Conservation (phyloP, 2,888 invertebrate genomes). For the Cybosia mesomella region DNA sequence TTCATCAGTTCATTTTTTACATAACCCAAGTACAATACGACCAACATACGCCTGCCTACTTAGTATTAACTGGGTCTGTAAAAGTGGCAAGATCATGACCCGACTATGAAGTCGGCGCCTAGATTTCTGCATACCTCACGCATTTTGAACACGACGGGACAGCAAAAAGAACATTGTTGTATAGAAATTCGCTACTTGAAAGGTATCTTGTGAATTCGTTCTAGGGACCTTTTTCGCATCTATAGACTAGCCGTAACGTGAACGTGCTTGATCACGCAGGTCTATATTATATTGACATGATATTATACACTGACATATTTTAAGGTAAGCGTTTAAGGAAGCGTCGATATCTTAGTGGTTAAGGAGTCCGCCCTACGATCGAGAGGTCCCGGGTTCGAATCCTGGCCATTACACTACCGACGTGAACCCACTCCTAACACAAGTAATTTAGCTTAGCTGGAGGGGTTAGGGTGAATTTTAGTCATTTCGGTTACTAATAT, state of each 20-base stretch:
- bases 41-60: slow-evolving; percentile 19
- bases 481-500: too few relatives aligned
- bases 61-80: slow-evolving; percentile 39
- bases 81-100: slow-evolving; percentile 48
- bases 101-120: slow-evolving; percentile 44
- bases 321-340: too few relatives aligned
- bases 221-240: neutral
- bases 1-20: neutral
- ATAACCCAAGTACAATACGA: neutral
- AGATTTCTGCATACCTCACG: slow-evolving; percentile 41
- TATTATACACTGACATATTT: too few relatives aligned
- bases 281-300: too few relatives aligned
- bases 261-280: neutral
- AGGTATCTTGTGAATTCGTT: neutral
- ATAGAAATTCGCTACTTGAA: slow-evolving; percentile 5
- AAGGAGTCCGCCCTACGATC: too few relatives aligned
- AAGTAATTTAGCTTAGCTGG: too few relatives aligned
- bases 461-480: too few relatives aligned
- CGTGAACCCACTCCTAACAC: too few relatives aligned
- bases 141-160: slow-evolving; percentile 28
- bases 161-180: slow-evolving; percentile 8
- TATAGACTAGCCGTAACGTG: too few relatives aligned
- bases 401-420: too few relatives aligned
- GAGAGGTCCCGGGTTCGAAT: too few relatives aligned
- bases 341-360: too few relatives aligned